Evolutionary conservation across 2,888 invertebrate genomes (phyloP).

Genomic region (Pogonocherus hispidulus): DNA sequence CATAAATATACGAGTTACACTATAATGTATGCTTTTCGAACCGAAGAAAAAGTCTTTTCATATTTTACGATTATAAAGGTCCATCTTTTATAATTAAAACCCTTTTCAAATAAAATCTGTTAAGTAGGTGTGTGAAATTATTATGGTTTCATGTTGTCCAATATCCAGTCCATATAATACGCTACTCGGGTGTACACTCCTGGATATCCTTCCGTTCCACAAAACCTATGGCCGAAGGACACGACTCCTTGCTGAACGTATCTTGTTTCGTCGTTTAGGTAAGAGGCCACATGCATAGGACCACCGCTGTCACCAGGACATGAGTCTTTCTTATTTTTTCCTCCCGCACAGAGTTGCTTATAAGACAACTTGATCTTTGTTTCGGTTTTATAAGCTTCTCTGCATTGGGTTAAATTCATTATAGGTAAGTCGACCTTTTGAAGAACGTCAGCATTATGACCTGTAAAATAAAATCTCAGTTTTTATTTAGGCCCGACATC

Average conservation of each 20-base stretch:
- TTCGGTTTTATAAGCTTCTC: conserved; percentile 51
- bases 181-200: conserved; percentile 77
- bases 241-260: conserved; percentile 71
- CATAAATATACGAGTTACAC: too few relatives aligned
- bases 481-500: too few relatives aligned
- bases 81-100: too few relatives aligned
- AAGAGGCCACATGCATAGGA: conserved; percentile 71
- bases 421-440: conserved; percentile 67
- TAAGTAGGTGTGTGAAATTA: too few relatives aligned
- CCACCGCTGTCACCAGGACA: conserved; percentile 80
- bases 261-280: conserved; percentile 58
- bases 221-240: conserved; percentile 65
- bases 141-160: conserved; percentile 62
- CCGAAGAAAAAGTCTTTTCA: too few relatives aligned
- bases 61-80: too few relatives aligned
- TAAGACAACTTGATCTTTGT: conserved; percentile 50
- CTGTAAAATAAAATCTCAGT: conserved; percentile 51
- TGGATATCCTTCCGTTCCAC: conserved; percentile 71
- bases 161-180: conserved; percentile 75
- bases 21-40: too few relatives aligned
- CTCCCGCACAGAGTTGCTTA: conserved; percentile 77
- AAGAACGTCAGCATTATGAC: conserved; percentile 58
- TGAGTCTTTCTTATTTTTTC: conserved; percentile 70
- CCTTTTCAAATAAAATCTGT: too few relatives aligned
- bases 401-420: conserved; percentile 61